Base-by-base conservation (phyloP, 2,113 vertebrate genomes). In the Bostrychus sinensis region DNA sequence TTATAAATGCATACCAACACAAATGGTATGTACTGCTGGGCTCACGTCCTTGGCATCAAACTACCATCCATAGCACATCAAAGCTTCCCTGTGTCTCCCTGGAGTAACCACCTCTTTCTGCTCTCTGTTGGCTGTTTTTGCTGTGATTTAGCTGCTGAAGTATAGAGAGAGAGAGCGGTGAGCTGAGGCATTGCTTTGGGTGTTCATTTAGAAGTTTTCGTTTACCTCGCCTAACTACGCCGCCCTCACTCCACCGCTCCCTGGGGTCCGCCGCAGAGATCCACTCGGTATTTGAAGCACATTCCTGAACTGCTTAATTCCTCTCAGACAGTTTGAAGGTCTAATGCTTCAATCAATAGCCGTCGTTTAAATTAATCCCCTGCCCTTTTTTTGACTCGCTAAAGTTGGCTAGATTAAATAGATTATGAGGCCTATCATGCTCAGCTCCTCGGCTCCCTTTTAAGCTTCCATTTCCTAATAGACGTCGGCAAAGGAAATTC, bases 311-410 rank as follows among this genome's bases (percentile, higher is more conserved):
- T 62, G 20, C 80, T 81, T 73, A 77, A 86, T 82, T 89, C 62
- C 82, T 80, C 63, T 62, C 72, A 66, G 72, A 78, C 70, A 67
- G 70, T 86, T 81, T 80, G 80, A 77, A 70, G 72, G 70, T 72
- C 55, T 61, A 63, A 74, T 83, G 83, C 73, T 45, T 85, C 69
- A 83, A 78, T 87, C 85, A 75, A 84, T 80, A 79, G 56, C 63
- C 54, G 79, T 82, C 62, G 59, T 83, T 89, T 85, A 86, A 82
- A 88, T 86, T 43, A 83, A 87, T 82, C 75, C 63, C 54, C 67
- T 72, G 76, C 66, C 73, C 78, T 71, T 78, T 75, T 32, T 77
- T 61, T 51, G 28, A 75, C 60, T 59, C 53, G 25, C 63, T 62
- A 28, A 65, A 72, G 5, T 63, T 60, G n/a, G 39, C 30, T 65